A percentile compares a stretch with the other conserved stretches of the same genome.
These are phyloP conservation scores for Heloderma charlesbogerti DNA, from an alignment of 2,113 vertebrate genomes.

Conservation along the genomic window DNA sequence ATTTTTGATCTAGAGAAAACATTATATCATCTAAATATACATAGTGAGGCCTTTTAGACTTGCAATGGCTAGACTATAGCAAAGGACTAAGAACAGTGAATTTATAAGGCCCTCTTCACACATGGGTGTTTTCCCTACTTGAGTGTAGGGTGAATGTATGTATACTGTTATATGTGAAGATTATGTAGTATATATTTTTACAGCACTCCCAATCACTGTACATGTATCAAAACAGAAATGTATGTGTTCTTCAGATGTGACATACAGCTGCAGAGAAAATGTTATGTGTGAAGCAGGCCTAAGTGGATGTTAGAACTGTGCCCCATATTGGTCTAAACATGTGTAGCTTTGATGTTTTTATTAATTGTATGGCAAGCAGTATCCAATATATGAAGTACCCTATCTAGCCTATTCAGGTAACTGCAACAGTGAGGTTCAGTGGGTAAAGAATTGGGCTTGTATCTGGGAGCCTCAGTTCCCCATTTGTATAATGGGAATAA, in stretches of 20 bases:
- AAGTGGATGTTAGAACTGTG: not conserved
- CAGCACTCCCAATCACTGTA: not conserved
- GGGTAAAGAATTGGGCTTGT: not conserved
- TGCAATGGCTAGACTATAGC: not conserved
- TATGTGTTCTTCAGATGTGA: not conserved
- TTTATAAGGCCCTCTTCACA: not conserved
- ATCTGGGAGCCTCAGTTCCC: not conserved
- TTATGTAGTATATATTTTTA: not conserved
- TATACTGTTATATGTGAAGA: not conserved
- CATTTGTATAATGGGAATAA: not conserved
- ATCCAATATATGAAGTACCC: not conserved
- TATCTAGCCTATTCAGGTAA: not conserved
- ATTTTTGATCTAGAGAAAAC: conserved; percentile 5
- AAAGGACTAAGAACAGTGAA: not conserved
- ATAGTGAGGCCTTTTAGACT: not conserved
- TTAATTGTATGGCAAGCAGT: not conserved
- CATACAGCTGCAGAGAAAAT: not conserved
- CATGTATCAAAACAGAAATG: not conserved
- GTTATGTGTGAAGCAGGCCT: not conserved
- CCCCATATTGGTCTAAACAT: not conserved
- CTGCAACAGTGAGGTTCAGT: not conserved
- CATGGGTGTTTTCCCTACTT: not conserved
- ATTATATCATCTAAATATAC: not conserved
- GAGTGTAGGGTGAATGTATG: not conserved
- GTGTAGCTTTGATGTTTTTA: not conserved